A percentile compares a stretch with the other conserved stretches of the same genome.
phyloP scores from a whole-genome alignment of 2,888 invertebrate genomes.

The Caenorhabditis sulstoni region DNA sequence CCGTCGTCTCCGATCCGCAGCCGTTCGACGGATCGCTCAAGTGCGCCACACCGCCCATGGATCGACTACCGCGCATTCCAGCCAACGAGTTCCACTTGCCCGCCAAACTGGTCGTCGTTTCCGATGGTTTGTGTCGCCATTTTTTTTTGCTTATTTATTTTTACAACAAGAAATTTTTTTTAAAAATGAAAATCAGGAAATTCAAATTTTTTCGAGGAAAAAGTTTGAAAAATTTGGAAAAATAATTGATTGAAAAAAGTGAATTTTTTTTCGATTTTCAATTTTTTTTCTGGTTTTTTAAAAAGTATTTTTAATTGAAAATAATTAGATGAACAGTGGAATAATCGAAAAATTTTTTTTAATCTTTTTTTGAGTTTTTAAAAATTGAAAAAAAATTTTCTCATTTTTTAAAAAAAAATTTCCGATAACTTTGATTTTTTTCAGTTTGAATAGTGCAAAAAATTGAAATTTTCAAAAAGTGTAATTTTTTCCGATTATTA shows the following conservation, averaged over 20 bases:
- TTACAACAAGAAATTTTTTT: neutral
- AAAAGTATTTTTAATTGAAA: neutral
- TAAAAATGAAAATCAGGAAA: too few species aligned
- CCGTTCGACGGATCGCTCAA: slow-evolving; percentile 63
- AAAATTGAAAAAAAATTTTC: neutral
- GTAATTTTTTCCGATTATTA: neutral
- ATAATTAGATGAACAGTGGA: neutral
- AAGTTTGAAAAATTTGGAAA: too few species aligned
- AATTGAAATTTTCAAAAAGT: too few species aligned
- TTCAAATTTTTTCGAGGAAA: too few species aligned
- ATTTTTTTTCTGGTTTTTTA: neutral
- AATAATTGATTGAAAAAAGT: neutral
- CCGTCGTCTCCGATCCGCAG: slow-evolving; percentile 60
- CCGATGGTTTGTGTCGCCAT: slow-evolving; percentile 45
- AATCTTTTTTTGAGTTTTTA: slow-evolving; percentile 3
- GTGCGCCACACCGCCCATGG: slow-evolving; percentile 91
- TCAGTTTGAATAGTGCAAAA: too few species aligned
- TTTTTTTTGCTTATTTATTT: too few species aligned
- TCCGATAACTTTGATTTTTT: too few species aligned
- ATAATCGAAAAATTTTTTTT: neutral
- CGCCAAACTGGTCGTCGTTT: slow-evolving; percentile 62
- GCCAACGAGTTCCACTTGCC: slow-evolving; percentile 83
- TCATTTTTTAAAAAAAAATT: too few species aligned
- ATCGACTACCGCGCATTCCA: slow-evolving; percentile 93
- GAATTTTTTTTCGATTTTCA: slow-evolving; percentile 7